Evolutionary conservation across 2,888 invertebrate genomes (phyloP).

Genomic region (Drosophila anomelani): DNA sequence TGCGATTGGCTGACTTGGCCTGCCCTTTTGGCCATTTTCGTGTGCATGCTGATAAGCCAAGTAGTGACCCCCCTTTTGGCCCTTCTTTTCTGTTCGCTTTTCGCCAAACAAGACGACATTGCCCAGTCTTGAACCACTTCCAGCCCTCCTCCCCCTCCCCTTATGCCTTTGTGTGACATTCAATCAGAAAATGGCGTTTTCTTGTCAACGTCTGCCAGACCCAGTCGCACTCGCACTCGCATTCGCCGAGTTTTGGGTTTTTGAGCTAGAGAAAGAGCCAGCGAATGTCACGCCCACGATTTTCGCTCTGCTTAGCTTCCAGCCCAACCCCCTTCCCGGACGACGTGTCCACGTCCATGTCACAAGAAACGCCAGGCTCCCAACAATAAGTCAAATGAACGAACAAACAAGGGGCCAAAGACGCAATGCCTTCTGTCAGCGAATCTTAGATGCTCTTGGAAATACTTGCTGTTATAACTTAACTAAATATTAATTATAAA

Average conservation of each 20-base stretch:
- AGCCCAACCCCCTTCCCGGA: conserved; percentile 5
- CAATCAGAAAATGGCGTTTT: conserved; percentile 83
- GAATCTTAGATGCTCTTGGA: conserved; percentile 23
- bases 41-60: conserved; percentile 78
- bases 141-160: conserved; percentile 2
- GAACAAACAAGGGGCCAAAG: conserved; percentile 59
- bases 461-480: not conserved
- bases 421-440: not conserved
- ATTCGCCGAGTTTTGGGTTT: not conserved
- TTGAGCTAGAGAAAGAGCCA: conserved; percentile 26
- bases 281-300: conserved; percentile 71
- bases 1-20: conserved; percentile 72
- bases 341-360: conserved; percentile 48
- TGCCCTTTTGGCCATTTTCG: conserved; percentile 63
- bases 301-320: conserved; percentile 26
- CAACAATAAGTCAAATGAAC: conserved; percentile 77
- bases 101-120: conserved; percentile 42
- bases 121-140: conserved; percentile 43
- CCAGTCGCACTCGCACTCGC: conserved; percentile 32
- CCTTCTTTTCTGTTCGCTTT: conserved; percentile 17
- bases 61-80: conserved; percentile 67
- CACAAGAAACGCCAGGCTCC: conserved; percentile 64
- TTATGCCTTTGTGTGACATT: conserved; percentile 75
- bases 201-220: conserved; percentile 81
- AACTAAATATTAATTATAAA: not conserved